A percentile compares a stretch with the other conserved stretches of the same genome.
phyloP scores from a whole-genome alignment of 1,140 invertebrate species.

The Trigoniulus corallinus region DNA sequence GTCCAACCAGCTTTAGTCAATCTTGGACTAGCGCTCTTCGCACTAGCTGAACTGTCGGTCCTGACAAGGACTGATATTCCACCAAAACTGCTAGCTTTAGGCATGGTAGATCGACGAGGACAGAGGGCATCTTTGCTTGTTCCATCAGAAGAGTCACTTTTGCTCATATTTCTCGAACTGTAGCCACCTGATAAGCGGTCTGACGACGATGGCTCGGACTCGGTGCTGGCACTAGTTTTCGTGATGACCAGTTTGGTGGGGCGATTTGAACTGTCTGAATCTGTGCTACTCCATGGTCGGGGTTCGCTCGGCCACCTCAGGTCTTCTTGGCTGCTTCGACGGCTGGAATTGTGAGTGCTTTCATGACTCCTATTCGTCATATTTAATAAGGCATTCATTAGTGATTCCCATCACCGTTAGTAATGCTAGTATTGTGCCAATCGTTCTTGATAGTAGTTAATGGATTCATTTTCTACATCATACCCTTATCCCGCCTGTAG shows the following conservation, averaged over 20 bases:
- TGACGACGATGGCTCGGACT: constrained; percentile 2
- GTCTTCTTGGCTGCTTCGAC: constrained; percentile 26
- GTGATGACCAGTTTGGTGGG: constrained; percentile 5
- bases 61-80: constrained; percentile 14
- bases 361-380: constrained; percentile 19
- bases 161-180: not conserved
- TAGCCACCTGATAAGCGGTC: too few species aligned
- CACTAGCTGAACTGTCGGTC: constrained; percentile 8
- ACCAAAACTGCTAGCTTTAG: constrained; percentile 17
- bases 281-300: constrained; percentile 29
- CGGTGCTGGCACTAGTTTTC: constrained; percentile 9
- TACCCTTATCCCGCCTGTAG: too few species aligned
- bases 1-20: constrained; percentile 14
- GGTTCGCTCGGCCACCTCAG: constrained; percentile 20
- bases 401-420: too few species aligned
- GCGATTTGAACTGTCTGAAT: constrained; percentile 21
- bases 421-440: not conserved
- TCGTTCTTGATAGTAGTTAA: not conserved
- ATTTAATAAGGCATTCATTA: too few species aligned
- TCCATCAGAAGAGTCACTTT: constrained; percentile 2
- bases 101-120: constrained; percentile 7
- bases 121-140: not conserved
- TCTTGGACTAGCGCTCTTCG: constrained; percentile 11
- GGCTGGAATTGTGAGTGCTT: constrained; percentile 16
- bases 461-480: too few species aligned